Evolutionary conservation across 1,140 invertebrate genomes (phyloP), one percentile per base, ranked within the genome.

Genomic region (Musca domestica): DNA sequence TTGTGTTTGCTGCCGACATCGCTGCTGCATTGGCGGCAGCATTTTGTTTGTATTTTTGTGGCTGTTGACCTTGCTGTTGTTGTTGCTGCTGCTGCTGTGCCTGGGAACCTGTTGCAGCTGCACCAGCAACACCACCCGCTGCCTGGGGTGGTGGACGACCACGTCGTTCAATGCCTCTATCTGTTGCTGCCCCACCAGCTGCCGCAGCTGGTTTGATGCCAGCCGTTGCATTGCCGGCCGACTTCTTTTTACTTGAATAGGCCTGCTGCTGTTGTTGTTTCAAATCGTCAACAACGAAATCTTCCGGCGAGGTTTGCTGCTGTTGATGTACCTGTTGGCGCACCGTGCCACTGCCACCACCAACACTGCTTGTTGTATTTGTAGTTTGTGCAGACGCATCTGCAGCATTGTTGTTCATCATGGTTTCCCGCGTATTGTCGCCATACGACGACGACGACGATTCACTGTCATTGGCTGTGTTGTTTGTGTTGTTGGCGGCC

Each of bases 271-370:
- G 51, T 46, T 64, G 64, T 23, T 68, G 66, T 67, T 72, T 68
- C 34, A 69, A 58, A 72, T 76, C 79, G 69, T 81, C 78, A 49
- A 81, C 78, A 67, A 73, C 68, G 67, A 81, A 78, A 65, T 81
- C 78, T 71, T 81, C 78, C 22, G 78, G 78, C 41, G 76, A 80
- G 69, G 78, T 80, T 69, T 80, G 78, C 73, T 80, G 78, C 73
- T 81, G 80, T 73, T 80, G 78, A 78, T 80, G 76, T 63, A 77
- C 78, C 19, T 68, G 69, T 72, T 76, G 78, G 61, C 76, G 74
- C 14, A 3, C 22, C 12, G 23, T 25, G 19, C 19, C 27, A n/a
- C 7, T 7, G 3, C 47, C 41, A 5, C 52, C 64, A 65, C 48
- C 27, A 5, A 49, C 63, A 47, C 25, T 48, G 6, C n/a, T 48